These are phyloP conservation scores for Pampusana beccarii DNA, from an alignment of 2,113 vertebrate genomes.

Conservation along the genomic window DNA sequence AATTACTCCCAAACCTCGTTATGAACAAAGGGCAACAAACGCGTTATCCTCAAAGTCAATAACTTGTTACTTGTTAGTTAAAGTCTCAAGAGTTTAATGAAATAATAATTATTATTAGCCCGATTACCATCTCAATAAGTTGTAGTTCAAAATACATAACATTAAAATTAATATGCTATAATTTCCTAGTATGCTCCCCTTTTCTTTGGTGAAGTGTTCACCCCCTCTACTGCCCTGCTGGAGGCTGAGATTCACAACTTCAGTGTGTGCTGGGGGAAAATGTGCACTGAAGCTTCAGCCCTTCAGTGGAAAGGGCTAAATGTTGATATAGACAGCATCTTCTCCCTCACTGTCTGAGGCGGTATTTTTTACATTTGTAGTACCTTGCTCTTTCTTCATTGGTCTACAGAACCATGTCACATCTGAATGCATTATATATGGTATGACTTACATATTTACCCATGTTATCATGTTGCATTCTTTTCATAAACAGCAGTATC, in stretches of 20 bases:
- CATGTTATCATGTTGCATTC: background rate
- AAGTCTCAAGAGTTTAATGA: background rate
- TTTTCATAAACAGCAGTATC: background rate
- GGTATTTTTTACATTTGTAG: accelerated
- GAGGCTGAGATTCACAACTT: background rate
- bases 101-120: background rate
- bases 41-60: background rate
- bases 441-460: background rate
- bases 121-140: background rate
- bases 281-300: background rate
- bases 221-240: background rate
- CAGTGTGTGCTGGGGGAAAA: background rate
- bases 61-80: background rate
- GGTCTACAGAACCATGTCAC: background rate
- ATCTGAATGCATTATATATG: background rate
- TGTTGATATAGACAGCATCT: background rate
- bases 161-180: background rate
- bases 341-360: accelerated
- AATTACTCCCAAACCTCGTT: background rate
- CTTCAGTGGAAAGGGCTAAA: background rate
- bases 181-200: background rate
- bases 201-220: background rate
- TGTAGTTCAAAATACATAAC: background rate
- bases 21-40: background rate
- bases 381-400: background rate